phyloP scores from a whole-genome alignment of 2,888 invertebrate species.

The Chesias legatella region DNA sequence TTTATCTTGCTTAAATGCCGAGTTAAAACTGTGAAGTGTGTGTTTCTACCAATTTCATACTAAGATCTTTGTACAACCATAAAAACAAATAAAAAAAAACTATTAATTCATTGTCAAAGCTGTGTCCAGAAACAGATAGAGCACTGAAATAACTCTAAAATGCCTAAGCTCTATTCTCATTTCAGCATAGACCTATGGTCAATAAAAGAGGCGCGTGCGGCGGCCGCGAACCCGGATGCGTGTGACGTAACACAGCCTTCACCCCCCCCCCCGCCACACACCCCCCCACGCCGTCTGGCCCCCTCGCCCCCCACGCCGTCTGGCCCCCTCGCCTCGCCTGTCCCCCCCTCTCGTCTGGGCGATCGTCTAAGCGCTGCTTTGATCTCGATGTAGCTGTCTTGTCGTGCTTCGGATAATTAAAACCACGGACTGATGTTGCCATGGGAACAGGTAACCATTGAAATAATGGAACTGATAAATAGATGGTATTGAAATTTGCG shows the following conservation, averaged over 20 bases:
- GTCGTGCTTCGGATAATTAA: slow-evolving; percentile 24
- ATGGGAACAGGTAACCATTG: slow-evolving; percentile 25
- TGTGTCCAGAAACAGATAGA: too few relatives aligned
- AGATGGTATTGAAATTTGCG: slow-evolving; percentile 16
- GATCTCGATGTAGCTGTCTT: slow-evolving; percentile 41
- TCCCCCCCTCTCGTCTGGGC: slow-evolving; percentile 58
- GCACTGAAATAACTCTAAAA: too few relatives aligned
- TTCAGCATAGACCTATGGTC: slow-evolving; percentile 25
- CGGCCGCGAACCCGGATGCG: slow-evolving; percentile 78
- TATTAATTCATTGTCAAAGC: too few relatives aligned
- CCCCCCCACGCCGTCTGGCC: too few relatives aligned
- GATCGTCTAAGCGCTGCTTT: slow-evolving; percentile 59
- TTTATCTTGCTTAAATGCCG: too few relatives aligned
- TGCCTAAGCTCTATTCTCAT: neutral
- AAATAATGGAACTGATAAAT: slow-evolving; percentile 17
- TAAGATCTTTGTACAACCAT: too few relatives aligned
- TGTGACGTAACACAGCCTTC: slow-evolving; percentile 73
- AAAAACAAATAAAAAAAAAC: too few relatives aligned
- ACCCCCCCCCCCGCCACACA: slow-evolving; percentile 34
- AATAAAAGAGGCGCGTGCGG: slow-evolving; percentile 57
- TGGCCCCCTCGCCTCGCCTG: slow-evolving; percentile 22
- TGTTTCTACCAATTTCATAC: too few relatives aligned
- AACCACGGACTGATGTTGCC: slow-evolving; percentile 18
- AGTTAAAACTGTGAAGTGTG: too few relatives aligned
- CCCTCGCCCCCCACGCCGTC: slow-evolving; percentile 27